These are phyloP conservation scores for Synaphobranchus kaupii DNA, from an alignment of 2,797 vertebrate species.

Conservation along the genomic window DNA sequence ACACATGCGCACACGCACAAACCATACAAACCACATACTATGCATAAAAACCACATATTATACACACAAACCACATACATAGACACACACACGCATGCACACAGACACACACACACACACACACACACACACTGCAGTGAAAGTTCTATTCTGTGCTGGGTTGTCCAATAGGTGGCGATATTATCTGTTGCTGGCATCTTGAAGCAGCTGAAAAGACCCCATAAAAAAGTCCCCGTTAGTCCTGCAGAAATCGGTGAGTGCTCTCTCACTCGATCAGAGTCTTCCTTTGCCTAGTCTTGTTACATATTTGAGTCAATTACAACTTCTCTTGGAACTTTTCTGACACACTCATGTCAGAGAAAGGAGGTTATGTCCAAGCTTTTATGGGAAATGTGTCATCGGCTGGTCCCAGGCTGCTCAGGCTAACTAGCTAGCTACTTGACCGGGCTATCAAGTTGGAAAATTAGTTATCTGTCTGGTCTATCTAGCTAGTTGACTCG, in stretches of 20 bases:
- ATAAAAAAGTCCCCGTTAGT: slow-evolving; percentile 86
- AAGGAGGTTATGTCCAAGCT: neutral
- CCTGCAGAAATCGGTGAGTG: slow-evolving; percentile 85
- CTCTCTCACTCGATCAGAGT: neutral
- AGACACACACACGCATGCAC: neutral
- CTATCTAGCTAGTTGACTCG: neutral
- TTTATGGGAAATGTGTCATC: neutral
- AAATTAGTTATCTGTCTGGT: neutral
- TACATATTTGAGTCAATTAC: neutral
- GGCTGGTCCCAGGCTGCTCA: no score
- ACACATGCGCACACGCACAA: neutral
- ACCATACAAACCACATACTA: neutral
- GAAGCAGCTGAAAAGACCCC: slow-evolving; percentile 90
- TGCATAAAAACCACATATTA: neutral
- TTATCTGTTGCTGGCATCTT: slow-evolving; percentile 93
- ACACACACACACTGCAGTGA: neutral
- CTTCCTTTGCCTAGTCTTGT: neutral
- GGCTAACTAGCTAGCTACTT: neutral
- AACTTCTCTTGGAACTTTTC: neutral
- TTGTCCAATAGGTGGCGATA: slow-evolving; percentile 85
- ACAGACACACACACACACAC: neutral
- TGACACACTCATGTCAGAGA: no score
- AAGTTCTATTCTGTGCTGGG: slow-evolving; percentile 34
- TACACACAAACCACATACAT: neutral
- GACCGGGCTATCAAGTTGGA: neutral